Percentiles rank a stretch among this genome's conserved stretches.
phyloP scores from a whole-genome alignment of 2,888 invertebrate species.

The Galeopsomyia nigrocyanea region DNA sequence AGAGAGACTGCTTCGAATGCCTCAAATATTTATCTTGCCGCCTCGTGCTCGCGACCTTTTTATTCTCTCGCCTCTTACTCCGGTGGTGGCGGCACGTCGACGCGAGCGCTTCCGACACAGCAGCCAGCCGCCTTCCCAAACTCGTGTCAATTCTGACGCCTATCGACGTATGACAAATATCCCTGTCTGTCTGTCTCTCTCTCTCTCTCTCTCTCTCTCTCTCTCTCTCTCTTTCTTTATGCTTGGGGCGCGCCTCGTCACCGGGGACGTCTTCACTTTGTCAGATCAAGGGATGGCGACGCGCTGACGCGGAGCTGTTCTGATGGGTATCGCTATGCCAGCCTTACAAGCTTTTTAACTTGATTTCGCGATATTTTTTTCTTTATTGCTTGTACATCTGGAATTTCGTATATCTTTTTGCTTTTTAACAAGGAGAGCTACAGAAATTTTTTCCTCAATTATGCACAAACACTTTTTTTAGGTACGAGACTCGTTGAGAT shows the following conservation, averaged over 20 bases:
- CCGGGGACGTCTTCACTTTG: slow-evolving; percentile 20
- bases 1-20: slow-evolving; percentile 56
- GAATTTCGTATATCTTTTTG: too few relatives aligned
- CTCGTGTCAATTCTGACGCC: slow-evolving; percentile 64
- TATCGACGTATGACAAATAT: slow-evolving; percentile 67
- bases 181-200: slow-evolving; percentile 25
- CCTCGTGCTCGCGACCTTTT: slow-evolving; percentile 1
- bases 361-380: background rate
- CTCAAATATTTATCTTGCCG: slow-evolving; percentile 67
- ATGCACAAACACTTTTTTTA: too few relatives aligned
- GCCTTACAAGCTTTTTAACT: background rate
- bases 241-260: slow-evolving; percentile 43
- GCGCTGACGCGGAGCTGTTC: background rate
- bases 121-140: background rate
- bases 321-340: slow-evolving; percentile 37
- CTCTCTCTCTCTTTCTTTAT: background rate
- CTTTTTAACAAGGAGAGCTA: too few relatives aligned
- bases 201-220: background rate
- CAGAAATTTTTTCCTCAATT: too few relatives aligned
- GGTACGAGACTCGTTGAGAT: too few relatives aligned
- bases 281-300: slow-evolving; percentile 44
- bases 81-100: slow-evolving; percentile 55
- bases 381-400: background rate
- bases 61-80: slow-evolving; percentile 9
- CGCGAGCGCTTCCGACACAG: background rate